Conservation (phyloP, 1,140 invertebrate species). For the Pentalonia nigronervosa region DNA sequence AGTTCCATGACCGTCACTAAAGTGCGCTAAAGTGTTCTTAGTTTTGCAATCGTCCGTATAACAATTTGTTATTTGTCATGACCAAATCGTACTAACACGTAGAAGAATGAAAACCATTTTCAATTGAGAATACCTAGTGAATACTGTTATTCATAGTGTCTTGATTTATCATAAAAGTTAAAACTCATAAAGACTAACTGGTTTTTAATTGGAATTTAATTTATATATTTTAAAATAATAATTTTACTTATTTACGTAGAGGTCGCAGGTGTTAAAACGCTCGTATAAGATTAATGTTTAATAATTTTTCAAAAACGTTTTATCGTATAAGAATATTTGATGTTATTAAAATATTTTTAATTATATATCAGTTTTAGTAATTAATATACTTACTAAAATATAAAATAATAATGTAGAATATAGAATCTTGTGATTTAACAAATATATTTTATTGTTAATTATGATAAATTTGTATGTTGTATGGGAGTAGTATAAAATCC, state of each 20-base stretch:
- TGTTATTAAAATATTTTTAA: neutral
- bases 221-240: neutral
- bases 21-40: neutral
- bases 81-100: neutral
- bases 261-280: neutral
- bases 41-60: neutral
- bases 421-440: neutral
- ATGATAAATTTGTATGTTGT: neutral
- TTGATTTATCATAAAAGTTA: neutral
- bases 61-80: constrained; percentile 28
- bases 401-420: neutral
- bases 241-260: neutral
- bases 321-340: neutral
- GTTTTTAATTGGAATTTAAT: neutral
- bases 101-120: neutral
- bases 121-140: neutral
- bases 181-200: neutral
- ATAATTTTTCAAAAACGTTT: neutral
- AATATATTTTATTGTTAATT: neutral
- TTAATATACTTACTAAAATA: neutral
- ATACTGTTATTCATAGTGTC: neutral
- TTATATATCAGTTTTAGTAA: neutral
- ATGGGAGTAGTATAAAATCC: neutral
- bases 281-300: neutral
- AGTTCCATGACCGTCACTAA: constrained; percentile 48